Base-by-base conservation (phyloP, 1,140 invertebrate species). In the Macrobrachium nipponense region DNA sequence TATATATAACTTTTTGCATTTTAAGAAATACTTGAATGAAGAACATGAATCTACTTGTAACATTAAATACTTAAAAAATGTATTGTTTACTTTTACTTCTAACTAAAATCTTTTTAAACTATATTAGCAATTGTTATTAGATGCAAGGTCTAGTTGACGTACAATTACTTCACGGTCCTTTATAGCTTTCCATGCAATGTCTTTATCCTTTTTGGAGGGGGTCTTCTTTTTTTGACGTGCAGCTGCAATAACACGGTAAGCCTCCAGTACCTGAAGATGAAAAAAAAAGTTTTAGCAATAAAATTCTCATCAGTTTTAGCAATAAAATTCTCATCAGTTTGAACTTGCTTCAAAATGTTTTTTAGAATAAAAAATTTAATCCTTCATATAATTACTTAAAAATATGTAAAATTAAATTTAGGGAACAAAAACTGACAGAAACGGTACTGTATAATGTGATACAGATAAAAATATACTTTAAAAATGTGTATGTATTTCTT, bases 201-300 rank as follows among this genome's bases (percentile, higher is more conserved):
- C 96, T 88, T 95, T 95, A 90, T 97, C 96, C 90, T 96, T 96
- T 89, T 95, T 95, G 36, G 94, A 94, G 14, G 96, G 93, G 2
- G 94, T 93, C 89, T 95, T 93, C 90, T 96, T 96, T 90, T 96
- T 96, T 89, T 96, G 94, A 89, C 95, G 95, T 5, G 95, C 93
- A 18, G 93, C 90, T 77, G 95, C 92, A 89, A 96, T 93, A 90
- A 95, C 95, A 89, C 95, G 94, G 89, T 96, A 96, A 89, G 94
- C 94, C 89, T 97, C 96, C 89, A 96, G 93, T 90, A 93, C 51
- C 20, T 51, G 51, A 15, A 61, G 27, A 87, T 44, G 2, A 18
- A 75, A 23, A 62, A 14, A 23, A 51, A 12, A 51, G 12, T 51
- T 51, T 10, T 51, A 51, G 12, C 51, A 51, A 51, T 51, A 12